phyloP scores from a whole-genome alignment of 2,888 invertebrate genomes.

The Malacosoma neustria region DNA sequence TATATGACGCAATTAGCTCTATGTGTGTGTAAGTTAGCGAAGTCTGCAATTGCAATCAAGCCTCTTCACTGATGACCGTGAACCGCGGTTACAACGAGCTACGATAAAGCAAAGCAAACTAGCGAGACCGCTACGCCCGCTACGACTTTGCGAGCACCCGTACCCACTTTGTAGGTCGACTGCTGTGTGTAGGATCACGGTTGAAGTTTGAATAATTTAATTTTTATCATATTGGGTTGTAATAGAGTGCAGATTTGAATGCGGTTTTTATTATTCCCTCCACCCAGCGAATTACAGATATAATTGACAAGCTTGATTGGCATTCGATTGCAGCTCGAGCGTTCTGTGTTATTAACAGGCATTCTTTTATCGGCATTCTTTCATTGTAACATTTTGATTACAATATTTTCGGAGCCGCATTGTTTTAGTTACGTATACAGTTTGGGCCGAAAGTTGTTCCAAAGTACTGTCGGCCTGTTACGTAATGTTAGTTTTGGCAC shows the following conservation, averaged over 20 bases:
- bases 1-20: not conserved
- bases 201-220: conserved; percentile 13
- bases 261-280: conserved; percentile 7
- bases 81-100: conserved; percentile 40
- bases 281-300: conserved; percentile 16
- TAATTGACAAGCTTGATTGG: conserved; percentile 29
- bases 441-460: not conserved
- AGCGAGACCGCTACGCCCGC: conserved; percentile 26
- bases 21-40: conserved; percentile 25
- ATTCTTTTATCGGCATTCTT: conserved; percentile 1
- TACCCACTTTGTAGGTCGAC: conserved; percentile 19
- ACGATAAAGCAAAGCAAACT: conserved; percentile 33
- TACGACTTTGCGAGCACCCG: conserved; percentile 17
- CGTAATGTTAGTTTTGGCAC: not conserved
- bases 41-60: conserved; percentile 53
- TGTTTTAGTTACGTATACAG: not conserved
- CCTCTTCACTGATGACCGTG: conserved; percentile 48
- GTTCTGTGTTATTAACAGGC: conserved; percentile 8
- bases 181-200: conserved; percentile 6
- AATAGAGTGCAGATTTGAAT: conserved; percentile 18
- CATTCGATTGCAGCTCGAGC: conserved; percentile 18
- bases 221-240: conserved; percentile 16
- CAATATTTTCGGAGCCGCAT: not conserved
- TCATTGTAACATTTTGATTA: conserved; percentile 1
- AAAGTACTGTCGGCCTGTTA: not conserved